Base-by-base conservation (phyloP, 2,888 invertebrate genomes). In the Scaptomyza polygonia region DNA sequence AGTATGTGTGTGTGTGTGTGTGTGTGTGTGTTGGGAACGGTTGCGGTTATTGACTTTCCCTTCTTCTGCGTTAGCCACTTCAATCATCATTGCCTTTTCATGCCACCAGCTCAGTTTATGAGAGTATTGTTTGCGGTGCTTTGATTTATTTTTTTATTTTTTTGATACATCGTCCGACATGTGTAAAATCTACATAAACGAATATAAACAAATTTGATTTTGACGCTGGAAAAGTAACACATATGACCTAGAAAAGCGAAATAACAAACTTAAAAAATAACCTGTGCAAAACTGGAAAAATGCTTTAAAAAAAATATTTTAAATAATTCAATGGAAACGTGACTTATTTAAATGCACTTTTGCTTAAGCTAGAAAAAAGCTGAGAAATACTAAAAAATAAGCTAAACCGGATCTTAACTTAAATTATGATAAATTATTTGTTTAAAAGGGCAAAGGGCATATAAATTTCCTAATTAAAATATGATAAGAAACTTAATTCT, bases 41-140 rank as follows among this genome's bases (percentile, higher is more conserved):
- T 53, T 51, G 64, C 72, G 82, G 79, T 67, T 82, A 82, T 82
- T 81, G 82, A 82, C 79, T 76, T 65, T 68, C 45, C 58, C 54
- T 25, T 67, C 71, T 58, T 39, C 16, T 39, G 18, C 63, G 42
- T 36, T 44, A 34, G 53, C 61, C 53, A 39, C 57, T 54, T 43
- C 34, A 61, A 66, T 55, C 70, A 51, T 61, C 45, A 53, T 42
- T 45, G 54, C 49, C 40, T 34, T 30, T 36, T 14, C 55, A 59
- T 34, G 51, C 43, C 56, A 36, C 3, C 39, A 39, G 39, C 40
- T 52, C 43, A 39, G 32, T 54, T 54, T 56, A 34, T 45, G 47
- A 48, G 32, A 48, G 32, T 9, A 25, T 55, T 34, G 47, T 44
- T 65, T 43, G 57, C 57, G 36, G 53, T 54, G 64, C 59, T 68